phyloP scores from a whole-genome alignment of 2,113 vertebrate genomes.

The Lepus timidus region DNA sequence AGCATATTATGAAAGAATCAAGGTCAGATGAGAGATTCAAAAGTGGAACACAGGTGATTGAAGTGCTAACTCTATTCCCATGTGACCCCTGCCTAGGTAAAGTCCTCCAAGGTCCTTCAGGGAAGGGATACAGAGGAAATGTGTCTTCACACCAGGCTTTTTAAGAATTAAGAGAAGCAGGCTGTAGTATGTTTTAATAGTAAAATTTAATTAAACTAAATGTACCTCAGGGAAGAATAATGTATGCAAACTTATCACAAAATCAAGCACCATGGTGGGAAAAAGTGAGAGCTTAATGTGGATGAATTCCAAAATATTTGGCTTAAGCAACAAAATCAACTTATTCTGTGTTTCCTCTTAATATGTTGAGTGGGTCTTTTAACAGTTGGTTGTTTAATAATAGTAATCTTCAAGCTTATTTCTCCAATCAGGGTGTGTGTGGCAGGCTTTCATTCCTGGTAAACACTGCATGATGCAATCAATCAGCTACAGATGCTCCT shows the following conservation, averaged over 20 bases:
- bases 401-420: conserved; percentile 69
- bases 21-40: not conserved
- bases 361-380: conserved; percentile 50
- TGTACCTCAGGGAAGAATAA: conserved; percentile 77
- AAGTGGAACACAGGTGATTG: not conserved
- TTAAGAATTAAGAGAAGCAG: conserved; percentile 66
- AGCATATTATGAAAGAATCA: not conserved
- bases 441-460: conserved; percentile 40
- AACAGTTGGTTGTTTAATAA: conserved; percentile 81
- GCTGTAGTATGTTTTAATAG: conserved; percentile 75
- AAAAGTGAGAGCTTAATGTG: conserved; percentile 72
- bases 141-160: not conserved
- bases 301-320: conserved; percentile 76
- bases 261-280: conserved; percentile 79
- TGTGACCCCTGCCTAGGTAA: accelerated
- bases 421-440: not conserved
- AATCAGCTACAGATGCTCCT: conserved; percentile 49
- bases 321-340: conserved; percentile 64
- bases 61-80: accelerated
- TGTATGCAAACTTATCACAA: conserved; percentile 82
- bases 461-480: conserved; percentile 51
- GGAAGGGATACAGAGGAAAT: not conserved
- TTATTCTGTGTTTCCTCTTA: conserved; percentile 55
- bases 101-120: not conserved
- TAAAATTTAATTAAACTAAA: conserved; percentile 84